Evolutionary conservation across 2,888 invertebrate species (phyloP).

Genomic region (Hipparchia semele): DNA sequence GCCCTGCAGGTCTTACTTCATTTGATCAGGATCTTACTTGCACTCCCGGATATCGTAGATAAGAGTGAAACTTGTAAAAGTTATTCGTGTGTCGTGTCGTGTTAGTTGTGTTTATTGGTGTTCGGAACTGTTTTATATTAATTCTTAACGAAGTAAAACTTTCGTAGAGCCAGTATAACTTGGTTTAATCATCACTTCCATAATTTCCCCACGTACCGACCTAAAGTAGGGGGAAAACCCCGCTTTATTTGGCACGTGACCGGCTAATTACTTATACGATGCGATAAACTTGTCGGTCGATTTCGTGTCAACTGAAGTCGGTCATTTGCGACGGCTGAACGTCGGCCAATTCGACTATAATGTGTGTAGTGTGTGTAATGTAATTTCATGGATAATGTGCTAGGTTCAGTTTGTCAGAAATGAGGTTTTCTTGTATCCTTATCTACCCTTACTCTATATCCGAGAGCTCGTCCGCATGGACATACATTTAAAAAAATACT

Average conservation of each 20-base stretch:
- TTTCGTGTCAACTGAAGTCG: conserved; percentile 37
- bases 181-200: conserved; percentile 29
- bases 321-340: conserved; percentile 35
- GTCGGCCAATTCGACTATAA: conserved; percentile 30
- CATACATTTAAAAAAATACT: no score
- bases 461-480: no score
- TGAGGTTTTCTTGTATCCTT: no score
- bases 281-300: conserved; percentile 36
- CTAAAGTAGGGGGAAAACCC: conserved; percentile 35
- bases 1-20: no score
- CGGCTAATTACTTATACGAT: conserved; percentile 40
- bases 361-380: background rate
- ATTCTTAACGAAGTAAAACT: conserved; percentile 1
- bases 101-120: background rate
- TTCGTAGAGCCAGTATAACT: conserved; percentile 17
- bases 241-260: conserved; percentile 40
- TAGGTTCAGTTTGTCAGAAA: no score
- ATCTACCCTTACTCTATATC: no score
- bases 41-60: no score
- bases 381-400: conserved; percentile 1
- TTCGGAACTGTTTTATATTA: conserved; percentile 5
- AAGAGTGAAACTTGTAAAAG: no score
- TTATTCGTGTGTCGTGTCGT: no score
- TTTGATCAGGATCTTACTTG: no score
- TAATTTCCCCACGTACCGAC: conserved; percentile 36